Conservation (phyloP, 2,797 vertebrate genomes). For the Anniella stebbinsi region DNA sequence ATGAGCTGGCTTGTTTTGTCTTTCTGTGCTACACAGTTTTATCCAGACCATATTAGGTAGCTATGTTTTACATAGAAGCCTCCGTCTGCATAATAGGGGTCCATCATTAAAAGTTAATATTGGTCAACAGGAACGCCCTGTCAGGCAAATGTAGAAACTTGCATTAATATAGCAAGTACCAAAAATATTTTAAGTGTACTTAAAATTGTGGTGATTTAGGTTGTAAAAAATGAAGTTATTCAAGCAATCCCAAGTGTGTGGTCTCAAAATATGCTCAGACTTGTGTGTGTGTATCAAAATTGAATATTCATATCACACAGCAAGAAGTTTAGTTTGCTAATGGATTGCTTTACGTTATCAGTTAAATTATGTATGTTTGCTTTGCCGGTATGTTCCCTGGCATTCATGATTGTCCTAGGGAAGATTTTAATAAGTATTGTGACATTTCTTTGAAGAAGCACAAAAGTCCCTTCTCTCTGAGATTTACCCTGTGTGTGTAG, state of each 20-base stretch:
- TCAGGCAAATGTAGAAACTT: background rate
- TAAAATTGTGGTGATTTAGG: background rate
- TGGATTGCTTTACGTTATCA: background rate
- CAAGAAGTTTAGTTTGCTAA: background rate
- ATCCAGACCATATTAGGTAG: background rate
- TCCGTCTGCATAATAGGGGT: background rate
- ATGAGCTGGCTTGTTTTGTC: background rate
- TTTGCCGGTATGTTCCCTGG: slow-evolving; percentile 39
- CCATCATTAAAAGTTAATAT: background rate
- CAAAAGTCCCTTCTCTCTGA: slow-evolving; percentile 29
- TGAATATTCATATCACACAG: background rate
- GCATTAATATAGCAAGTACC: no score
- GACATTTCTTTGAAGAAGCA: slow-evolving; percentile 36
- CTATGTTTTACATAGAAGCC: background rate
- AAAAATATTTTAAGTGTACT: background rate
- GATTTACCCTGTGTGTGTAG: slow-evolving; percentile 43
- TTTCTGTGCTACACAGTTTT: background rate
- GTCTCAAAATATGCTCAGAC: background rate
- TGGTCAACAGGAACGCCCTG: background rate
- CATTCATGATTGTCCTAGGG: slow-evolving; percentile 34
- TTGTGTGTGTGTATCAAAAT: background rate
- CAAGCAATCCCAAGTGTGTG: background rate
- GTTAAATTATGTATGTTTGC: slow-evolving; percentile 16
- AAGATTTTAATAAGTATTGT: slow-evolving; percentile 50
- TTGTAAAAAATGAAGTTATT: background rate